Evolutionary conservation across 2,888 invertebrate genomes (phyloP).

Genomic region (Tanypteryx hageni): DNA sequence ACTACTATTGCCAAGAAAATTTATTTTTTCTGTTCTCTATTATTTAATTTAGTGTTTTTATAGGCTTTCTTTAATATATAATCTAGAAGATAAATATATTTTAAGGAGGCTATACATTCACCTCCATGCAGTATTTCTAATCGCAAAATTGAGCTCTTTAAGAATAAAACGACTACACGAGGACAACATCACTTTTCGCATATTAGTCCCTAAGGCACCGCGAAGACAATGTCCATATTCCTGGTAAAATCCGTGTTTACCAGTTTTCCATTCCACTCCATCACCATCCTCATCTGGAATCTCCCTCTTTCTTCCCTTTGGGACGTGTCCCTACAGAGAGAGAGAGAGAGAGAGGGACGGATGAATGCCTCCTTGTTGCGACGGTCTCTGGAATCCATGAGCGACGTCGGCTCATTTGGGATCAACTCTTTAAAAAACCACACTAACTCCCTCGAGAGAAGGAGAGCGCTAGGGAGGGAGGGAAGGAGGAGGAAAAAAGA

Average conservation of each 20-base stretch:
- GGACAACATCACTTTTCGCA: background rate
- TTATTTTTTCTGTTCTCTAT: too few species aligned
- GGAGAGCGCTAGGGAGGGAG: background rate
- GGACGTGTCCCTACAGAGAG: background rate
- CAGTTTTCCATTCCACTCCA: slow-evolving; percentile 1
- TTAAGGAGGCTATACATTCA: too few species aligned
- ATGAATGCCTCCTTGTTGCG: slow-evolving; percentile 19
- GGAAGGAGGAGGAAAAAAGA: background rate
- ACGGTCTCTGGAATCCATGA: too few species aligned
- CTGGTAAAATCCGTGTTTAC: background rate
- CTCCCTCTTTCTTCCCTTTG: background rate
- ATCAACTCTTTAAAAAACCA: background rate
- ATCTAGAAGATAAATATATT: too few species aligned
- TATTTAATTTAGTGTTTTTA: too few species aligned
- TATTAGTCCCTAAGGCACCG: background rate
- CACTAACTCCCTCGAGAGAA: background rate
- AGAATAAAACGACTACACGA: too few species aligned
- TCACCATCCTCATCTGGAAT: slow-evolving; percentile 28
- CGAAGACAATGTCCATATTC: background rate
- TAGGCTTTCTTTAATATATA: too few species aligned
- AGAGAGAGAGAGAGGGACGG: background rate
- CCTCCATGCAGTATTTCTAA: too few species aligned
- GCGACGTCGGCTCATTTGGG: slow-evolving; percentile 5
- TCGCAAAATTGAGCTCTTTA: too few species aligned
- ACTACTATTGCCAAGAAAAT: too few species aligned